These are phyloP conservation scores for Falcunculus frontatus DNA, from an alignment of 2,113 vertebrate genomes.

Conservation along the genomic window DNA sequence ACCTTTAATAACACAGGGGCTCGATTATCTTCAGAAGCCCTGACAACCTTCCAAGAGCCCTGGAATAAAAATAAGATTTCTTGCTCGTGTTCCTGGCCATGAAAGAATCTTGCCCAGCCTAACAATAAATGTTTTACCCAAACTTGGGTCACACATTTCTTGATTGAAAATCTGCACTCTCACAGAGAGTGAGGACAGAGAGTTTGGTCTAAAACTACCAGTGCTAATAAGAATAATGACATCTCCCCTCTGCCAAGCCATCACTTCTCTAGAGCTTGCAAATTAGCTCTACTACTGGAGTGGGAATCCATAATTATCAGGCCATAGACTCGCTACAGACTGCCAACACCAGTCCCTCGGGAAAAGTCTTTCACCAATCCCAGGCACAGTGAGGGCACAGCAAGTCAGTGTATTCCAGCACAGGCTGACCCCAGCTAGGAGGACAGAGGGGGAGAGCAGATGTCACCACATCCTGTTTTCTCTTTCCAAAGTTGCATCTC, in stretches of 20 bases:
- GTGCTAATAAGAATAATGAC: not conserved
- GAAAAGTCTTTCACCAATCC: not conserved
- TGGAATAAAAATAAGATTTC: not conserved
- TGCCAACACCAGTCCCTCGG: not conserved
- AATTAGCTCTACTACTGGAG: not conserved
- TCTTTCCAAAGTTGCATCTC: not conserved
- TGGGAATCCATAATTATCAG: not conserved
- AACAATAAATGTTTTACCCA: not conserved
- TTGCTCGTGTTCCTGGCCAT: not conserved
- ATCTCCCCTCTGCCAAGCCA: not conserved
- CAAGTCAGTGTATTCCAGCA: fast-evolving
- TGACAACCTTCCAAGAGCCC: not conserved
- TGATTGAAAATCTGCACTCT: not conserved
- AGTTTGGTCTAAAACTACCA: not conserved
- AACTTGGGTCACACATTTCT: not conserved
- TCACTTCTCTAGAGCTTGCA: not conserved
- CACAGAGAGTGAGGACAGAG: not conserved
- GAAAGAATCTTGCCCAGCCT: not conserved
- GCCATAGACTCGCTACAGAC: not conserved
- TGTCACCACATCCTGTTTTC: not conserved
- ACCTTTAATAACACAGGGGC: not conserved
- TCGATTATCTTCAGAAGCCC: constrained; percentile 11
- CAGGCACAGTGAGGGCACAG: not conserved
- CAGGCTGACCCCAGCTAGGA: fast-evolving
- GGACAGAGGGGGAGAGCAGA: not conserved